Evolutionary conservation across 2,797 vertebrate species (phyloP).

Genomic region (Hoplostethus mediterraneus): DNA sequence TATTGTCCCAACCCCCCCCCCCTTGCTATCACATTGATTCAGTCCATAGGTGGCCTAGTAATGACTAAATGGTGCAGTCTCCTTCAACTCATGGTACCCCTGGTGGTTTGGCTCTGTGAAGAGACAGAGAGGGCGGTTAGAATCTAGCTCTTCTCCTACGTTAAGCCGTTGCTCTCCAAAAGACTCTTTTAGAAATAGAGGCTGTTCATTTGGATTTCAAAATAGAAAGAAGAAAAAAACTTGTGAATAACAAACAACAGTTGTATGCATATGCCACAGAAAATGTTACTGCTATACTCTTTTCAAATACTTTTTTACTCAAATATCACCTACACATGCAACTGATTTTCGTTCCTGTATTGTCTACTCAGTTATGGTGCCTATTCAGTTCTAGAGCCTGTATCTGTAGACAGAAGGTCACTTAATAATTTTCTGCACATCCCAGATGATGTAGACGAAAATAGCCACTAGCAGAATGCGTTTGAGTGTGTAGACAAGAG

Average conservation of each 20-base stretch:
- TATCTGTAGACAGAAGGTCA: conserved; percentile 50
- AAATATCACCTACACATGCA: conserved; percentile 7
- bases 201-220: conserved; percentile 25
- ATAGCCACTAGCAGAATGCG: conserved; percentile 79
- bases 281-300: not conserved
- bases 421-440: conserved; percentile 85
- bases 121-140: conserved; percentile 87
- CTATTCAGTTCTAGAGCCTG: conserved; percentile 30
- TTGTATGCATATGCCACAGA: not conserved
- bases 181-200: conserved; percentile 71
- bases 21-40: conserved; percentile 69
- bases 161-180: conserved; percentile 42
- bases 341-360: conserved; percentile 20
- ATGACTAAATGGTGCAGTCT: conserved; percentile 86
- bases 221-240: conserved; percentile 1
- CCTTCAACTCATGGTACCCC: conserved; percentile 91
- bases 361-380: too few species aligned
- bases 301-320: not conserved
- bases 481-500: conserved; percentile 85
- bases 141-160: conserved; percentile 57
- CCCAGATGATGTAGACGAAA: conserved; percentile 85
- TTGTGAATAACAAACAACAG: not conserved
- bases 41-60: conserved; percentile 83
- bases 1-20: conserved; percentile 22
- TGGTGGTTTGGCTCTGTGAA: conserved; percentile 89